A percentile compares a stretch with the other conserved stretches of the same genome.
Conservation (phyloP, 2,113 vertebrate species). For the Butorides virescens region DNA sequence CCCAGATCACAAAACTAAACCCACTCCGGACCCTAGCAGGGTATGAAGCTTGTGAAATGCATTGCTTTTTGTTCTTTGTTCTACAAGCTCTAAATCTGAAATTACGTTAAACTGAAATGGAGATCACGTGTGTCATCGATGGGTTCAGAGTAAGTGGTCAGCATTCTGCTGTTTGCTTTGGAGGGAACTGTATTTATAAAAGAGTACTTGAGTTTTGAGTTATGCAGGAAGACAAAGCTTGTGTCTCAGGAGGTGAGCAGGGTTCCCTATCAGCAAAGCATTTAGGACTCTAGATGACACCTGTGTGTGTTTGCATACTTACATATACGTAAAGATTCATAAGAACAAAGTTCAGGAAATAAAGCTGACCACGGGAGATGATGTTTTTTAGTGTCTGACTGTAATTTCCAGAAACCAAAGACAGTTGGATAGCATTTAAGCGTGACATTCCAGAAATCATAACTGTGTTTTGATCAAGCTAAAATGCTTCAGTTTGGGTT, state of each 20-base stretch:
- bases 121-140: not conserved
- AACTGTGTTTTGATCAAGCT: not conserved
- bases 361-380: not conserved
- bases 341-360: not conserved
- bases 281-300: not conserved
- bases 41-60: not conserved
- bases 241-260: not conserved
- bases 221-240: not conserved
- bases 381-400: not conserved
- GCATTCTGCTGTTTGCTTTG: not conserved
- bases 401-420: not conserved
- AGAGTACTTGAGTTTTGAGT: not conserved
- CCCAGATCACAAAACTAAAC: not conserved
- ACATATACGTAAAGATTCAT: not conserved
- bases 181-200: not conserved
- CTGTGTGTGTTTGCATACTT: not conserved
- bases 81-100: not conserved
- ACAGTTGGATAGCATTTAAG: not conserved
- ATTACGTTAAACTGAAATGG: not conserved
- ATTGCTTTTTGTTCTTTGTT: not conserved
- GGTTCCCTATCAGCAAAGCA: not conserved
- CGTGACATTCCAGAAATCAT: not conserved
- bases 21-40: not conserved
- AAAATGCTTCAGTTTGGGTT: not conserved
- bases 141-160: not conserved